phyloP scores from a whole-genome alignment of 2,797 vertebrate genomes.

The Rallus crepitans region DNA sequence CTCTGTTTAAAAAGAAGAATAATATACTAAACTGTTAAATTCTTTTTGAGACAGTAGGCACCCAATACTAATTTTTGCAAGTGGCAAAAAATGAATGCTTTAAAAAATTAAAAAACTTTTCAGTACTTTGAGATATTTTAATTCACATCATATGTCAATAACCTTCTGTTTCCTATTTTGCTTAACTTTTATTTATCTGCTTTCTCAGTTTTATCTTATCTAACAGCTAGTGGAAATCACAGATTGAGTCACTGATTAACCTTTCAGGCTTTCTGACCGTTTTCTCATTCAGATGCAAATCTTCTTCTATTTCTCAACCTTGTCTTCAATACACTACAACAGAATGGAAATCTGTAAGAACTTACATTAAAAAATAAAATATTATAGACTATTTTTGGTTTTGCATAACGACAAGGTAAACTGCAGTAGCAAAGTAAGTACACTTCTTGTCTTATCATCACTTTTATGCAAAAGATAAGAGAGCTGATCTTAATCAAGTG shows the following conservation, averaged over 20 bases:
- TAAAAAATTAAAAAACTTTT: constrained; percentile 1
- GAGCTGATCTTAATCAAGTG: neutral
- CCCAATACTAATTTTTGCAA: neutral
- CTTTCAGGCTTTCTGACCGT: neutral
- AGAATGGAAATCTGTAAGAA: constrained; percentile 1
- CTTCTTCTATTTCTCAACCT: constrained; percentile 8
- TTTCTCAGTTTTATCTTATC: neutral
- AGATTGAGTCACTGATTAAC: neutral
- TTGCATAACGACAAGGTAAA: neutral
- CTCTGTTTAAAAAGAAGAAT: neutral
- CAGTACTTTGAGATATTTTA: neutral
- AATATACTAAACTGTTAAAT: neutral
- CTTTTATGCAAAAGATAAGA: neutral
- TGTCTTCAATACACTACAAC: neutral
- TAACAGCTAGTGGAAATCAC: constrained; percentile 4
- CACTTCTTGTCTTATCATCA: neutral
- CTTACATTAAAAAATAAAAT: constrained; percentile 20
- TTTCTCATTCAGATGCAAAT: neutral
- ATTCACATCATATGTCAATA: constrained; percentile 20
- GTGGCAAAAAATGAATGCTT: neutral
- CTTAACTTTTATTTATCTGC: neutral
- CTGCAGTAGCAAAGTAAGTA: neutral
- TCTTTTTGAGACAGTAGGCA: neutral
- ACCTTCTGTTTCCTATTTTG: neutral
- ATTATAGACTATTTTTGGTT: neutral